Conservation (phyloP, 2,797 vertebrate genomes). For the Periparus ater region DNA sequence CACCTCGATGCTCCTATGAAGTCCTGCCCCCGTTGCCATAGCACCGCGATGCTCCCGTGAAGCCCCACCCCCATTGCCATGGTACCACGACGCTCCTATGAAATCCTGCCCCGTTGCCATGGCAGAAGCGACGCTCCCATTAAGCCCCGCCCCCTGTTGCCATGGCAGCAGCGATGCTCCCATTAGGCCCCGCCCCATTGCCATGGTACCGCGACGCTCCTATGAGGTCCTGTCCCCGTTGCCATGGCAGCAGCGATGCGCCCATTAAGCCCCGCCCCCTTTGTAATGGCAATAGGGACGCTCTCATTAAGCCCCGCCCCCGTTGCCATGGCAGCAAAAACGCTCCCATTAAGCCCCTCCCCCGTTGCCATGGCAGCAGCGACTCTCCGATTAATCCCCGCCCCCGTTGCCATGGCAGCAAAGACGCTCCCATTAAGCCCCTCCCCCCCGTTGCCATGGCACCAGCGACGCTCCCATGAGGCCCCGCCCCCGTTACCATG, state of each 20-base stretch:
- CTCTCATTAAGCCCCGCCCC: background rate
- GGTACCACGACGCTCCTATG: too few relatives aligned
- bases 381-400: too few relatives aligned
- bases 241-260: too few relatives aligned
- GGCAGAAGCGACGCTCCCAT: too few relatives aligned
- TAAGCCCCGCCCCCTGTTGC: too few relatives aligned
- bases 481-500: background rate
- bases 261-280: background rate
- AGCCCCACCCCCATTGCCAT: background rate
- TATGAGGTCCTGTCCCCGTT: too few relatives aligned
- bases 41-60: background rate
- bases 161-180: too few relatives aligned
- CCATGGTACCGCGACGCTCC: background rate
- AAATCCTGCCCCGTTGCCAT: too few relatives aligned
- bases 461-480: accelerated
- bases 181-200: too few relatives aligned
- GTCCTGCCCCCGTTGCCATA: background rate
- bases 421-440: too few relatives aligned
- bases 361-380: too few relatives aligned
- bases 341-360: too few relatives aligned
- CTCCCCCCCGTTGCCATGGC: background rate
- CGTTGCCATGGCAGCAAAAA: background rate
- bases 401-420: background rate
- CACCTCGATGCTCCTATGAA: background rate
- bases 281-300: background rate